Conservation (phyloP, 2,888 invertebrate species). For the Linyphia triangularis region DNA sequence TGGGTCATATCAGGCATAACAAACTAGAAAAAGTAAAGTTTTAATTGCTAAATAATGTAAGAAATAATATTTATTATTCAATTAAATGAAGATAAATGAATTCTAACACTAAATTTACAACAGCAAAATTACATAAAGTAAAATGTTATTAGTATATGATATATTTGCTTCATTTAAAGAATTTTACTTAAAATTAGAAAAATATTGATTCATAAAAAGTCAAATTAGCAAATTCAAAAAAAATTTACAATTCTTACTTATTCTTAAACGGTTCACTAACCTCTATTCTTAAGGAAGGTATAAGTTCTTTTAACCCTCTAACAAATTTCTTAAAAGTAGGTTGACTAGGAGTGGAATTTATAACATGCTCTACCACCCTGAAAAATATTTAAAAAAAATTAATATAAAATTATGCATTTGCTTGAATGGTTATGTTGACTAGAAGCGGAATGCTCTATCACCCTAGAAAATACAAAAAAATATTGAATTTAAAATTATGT, state of each 20-base stretch:
- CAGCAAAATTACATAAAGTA: not conserved
- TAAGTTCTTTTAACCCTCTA: not conserved
- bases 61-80: too few species aligned
- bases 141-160: not conserved
- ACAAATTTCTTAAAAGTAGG: constrained; percentile 4
- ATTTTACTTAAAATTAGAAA: not conserved
- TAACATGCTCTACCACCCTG: constrained; percentile 1
- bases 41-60: too few species aligned
- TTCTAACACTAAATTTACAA: too few species aligned
- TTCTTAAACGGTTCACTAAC: too few species aligned
- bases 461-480: too few species aligned
- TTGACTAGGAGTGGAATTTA: not conserved
- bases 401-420: not conserved
- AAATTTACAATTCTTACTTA: not conserved
- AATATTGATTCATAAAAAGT: not conserved
- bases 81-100: too few species aligned
- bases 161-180: not conserved
- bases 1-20: not conserved
- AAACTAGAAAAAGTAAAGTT: not conserved
- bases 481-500: too few species aligned
- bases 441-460: too few species aligned
- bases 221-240: not conserved
- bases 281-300: constrained; percentile 32
- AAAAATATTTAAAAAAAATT: not conserved
- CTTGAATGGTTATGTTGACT: not conserved